A percentile compares a stretch with the other conserved stretches of the same genome.
These are phyloP conservation scores for Toxotes chatareus DNA, from an alignment of 2,113 vertebrate genomes.

Conservation along the genomic window DNA sequence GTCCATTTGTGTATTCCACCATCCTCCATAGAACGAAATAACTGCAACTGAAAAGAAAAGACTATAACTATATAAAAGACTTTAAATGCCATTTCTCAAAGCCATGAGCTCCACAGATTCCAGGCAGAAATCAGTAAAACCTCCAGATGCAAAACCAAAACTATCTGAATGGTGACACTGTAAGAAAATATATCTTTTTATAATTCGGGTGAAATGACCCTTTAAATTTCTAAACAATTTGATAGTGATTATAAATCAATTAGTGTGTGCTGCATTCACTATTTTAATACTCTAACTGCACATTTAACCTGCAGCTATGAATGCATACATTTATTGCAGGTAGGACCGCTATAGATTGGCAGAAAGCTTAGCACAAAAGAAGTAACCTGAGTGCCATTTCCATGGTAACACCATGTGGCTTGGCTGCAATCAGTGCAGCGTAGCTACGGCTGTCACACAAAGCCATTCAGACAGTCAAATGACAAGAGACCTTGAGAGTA, in stretches of 20 bases:
- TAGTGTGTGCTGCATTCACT: neutral
- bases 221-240: slow-evolving; percentile 27
- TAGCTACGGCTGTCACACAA: slow-evolving; percentile 71
- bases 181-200: neutral
- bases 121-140: neutral
- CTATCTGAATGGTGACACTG: neutral
- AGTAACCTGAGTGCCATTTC: slow-evolving; percentile 80
- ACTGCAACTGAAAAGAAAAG: too few relatives aligned
- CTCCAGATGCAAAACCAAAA: slow-evolving; percentile 2
- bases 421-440: slow-evolving; percentile 74
- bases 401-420: slow-evolving; percentile 82
- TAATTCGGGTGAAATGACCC: neutral
- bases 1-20: too few relatives aligned
- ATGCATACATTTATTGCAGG: slow-evolving; percentile 59
- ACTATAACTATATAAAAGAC: too few relatives aligned
- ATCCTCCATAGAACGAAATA: too few relatives aligned
- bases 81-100: neutral
- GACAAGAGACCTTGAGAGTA: slow-evolving; percentile 78
- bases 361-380: slow-evolving; percentile 68
- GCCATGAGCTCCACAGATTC: neutral
- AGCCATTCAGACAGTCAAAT: slow-evolving; percentile 78
- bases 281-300: neutral
- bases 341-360: slow-evolving; percentile 58
- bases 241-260: neutral
- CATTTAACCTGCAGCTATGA: slow-evolving; percentile 40